phyloP scores from a whole-genome alignment of 2,113 vertebrate species.

The Pantherophis guttatus region DNA sequence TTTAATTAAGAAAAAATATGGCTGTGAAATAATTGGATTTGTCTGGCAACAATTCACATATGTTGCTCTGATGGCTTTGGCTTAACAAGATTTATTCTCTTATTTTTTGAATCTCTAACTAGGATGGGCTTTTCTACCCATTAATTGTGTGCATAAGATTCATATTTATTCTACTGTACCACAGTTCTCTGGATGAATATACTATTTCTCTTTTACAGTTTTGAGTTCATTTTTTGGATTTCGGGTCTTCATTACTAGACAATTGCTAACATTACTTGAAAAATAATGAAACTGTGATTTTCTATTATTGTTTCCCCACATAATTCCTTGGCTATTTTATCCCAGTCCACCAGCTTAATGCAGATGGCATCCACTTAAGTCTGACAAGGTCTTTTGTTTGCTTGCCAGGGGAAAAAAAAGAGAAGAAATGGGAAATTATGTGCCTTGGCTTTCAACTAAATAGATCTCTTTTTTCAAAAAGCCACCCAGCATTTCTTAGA shows the following conservation, averaged over 20 bases:
- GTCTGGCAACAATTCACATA: neutral
- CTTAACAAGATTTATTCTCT: slow-evolving; percentile 40
- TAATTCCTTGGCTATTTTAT: slow-evolving; percentile 24
- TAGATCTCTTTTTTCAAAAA: neutral
- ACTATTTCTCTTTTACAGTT: neutral
- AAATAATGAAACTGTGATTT: slow-evolving; percentile 10
- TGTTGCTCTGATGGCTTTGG: neutral
- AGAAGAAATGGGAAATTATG: neutral
- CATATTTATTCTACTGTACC: neutral
- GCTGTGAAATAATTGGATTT: slow-evolving; percentile 39
- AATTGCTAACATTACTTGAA: accelerated
- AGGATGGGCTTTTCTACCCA: neutral
- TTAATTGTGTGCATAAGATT: neutral
- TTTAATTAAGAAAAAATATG: slow-evolving; percentile 39
- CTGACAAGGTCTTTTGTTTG: neutral
- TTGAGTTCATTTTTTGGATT: neutral
- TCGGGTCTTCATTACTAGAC: accelerated
- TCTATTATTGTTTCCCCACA: neutral
- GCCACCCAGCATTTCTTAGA: neutral
- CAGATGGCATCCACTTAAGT: slow-evolving; percentile 44
- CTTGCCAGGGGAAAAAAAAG: neutral
- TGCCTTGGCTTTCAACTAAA: neutral
- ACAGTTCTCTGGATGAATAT: neutral
- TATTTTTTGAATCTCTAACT: slow-evolving; percentile 6
- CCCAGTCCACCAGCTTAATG: slow-evolving; percentile 23